Evolutionary conservation across 2,888 invertebrate genomes (phyloP), one percentile per base, ranked within the genome.

Genomic region (Hirtodrosophila histrioides): DNA sequence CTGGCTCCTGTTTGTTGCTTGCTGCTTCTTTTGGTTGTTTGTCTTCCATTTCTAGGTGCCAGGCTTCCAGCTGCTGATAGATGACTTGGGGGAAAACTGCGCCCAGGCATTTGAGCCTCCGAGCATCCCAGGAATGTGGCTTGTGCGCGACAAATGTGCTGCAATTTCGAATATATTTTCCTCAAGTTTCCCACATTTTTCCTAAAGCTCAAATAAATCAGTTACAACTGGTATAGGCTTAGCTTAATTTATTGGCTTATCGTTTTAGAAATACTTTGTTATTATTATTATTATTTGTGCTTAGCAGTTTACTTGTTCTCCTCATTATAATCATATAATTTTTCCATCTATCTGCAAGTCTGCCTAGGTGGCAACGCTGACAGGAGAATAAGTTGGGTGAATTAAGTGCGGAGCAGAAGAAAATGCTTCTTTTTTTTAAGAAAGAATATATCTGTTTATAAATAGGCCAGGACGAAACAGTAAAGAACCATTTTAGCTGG

Each of bases 141-240:
- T 43, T 43, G 56, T 54, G 61, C 39, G 70, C 69, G 78, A 80
- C 67, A 71, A 76, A 86, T 81, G 69, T 57, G 69, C 44, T 37
- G 54, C 78, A 69, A 80, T 84, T 84, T 35, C 37, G 17, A 35
- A 40, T 45, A 45, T 10, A 35, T 35, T 49, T 53, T 24, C 33
- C 37, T 9, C 12, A 56, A 17, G 46, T 39, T 53, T 35, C 8
- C 24, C 39, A 10, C n/a, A 27, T 10, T 12, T 39, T 29, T 8
- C 12, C 12, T n/a, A 5, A 27, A 31, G 39, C 40, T 57, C 27
- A 27, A 39, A 56, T 50, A 43, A 31, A 71, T 66, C 67, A 64
- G 44, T 64, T 37, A 51, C 46, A 57, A 23, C 67, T 39, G 66
- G 54, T 17, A 33, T 29, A 46, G 48, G 41, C 37, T 65, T 39